These are phyloP conservation scores for Myotis daubentonii DNA, from an alignment of 2,797 vertebrate genomes.

Conservation along the genomic window DNA sequence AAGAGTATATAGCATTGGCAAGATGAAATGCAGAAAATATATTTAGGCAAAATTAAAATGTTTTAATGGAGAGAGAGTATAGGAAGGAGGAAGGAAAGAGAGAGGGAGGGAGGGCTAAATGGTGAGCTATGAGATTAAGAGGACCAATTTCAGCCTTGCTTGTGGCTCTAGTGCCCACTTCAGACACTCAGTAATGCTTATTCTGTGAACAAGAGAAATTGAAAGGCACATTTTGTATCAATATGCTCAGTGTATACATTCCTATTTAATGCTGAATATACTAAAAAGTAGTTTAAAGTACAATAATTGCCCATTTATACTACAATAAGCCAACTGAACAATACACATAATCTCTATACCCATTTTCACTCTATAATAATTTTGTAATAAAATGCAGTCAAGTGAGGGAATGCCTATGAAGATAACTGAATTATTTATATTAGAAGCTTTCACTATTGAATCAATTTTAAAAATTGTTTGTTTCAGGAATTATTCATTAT, in stretches of 20 bases:
- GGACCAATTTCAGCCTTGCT: background rate
- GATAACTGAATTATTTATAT: slow-evolving; percentile 24
- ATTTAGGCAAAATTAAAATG: background rate
- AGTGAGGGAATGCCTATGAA: background rate
- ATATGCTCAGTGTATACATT: background rate
- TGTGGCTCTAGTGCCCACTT: background rate
- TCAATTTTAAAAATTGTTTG: background rate
- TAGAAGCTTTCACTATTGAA: slow-evolving; percentile 2
- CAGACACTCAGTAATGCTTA: background rate
- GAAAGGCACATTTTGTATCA: background rate
- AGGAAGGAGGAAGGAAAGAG: background rate
- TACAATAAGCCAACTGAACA: background rate
- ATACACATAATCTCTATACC: background rate
- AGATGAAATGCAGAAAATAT: background rate
- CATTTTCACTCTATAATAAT: slow-evolving; percentile 36
- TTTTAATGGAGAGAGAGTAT: background rate
- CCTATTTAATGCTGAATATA: background rate
- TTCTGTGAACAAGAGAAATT: background rate
- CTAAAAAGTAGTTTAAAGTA: background rate
- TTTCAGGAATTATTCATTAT: slow-evolving; percentile 31
- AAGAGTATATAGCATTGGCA: background rate
- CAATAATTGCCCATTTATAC: background rate
- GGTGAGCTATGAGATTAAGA: background rate
- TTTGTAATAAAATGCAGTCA: background rate
- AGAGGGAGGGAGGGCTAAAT: background rate